Evolutionary conservation across 2,113 vertebrate genomes (phyloP).

Genomic region (Ammodytes marinus): DNA sequence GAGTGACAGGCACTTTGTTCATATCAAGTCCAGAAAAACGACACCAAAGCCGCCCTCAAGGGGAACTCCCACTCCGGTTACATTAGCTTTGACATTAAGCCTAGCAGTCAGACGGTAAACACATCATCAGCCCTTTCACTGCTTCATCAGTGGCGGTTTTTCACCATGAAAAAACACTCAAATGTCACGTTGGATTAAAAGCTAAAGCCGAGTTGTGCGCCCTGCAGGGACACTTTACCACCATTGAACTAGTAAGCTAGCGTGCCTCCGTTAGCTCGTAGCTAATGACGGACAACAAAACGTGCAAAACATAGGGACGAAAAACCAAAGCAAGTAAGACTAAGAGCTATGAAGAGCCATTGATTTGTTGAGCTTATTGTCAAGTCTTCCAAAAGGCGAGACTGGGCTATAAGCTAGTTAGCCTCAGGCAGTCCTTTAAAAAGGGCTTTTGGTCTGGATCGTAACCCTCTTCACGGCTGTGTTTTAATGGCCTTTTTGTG

Average conservation of each 20-base stretch:
- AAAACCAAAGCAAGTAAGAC: background rate
- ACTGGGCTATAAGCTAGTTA: background rate
- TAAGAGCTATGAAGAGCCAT: background rate
- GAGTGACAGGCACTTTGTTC: constrained; percentile 75
- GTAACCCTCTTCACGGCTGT: constrained; percentile 30
- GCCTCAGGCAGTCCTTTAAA: constrained; percentile 55
- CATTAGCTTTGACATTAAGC: constrained; percentile 57
- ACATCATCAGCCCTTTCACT: constrained; percentile 48
- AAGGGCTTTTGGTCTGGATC: constrained; percentile 30
- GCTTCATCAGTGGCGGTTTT: background rate
- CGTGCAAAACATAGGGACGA: background rate
- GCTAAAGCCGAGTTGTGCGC: constrained; percentile 6
- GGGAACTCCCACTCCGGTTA: constrained; percentile 75
- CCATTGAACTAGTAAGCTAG: background rate
- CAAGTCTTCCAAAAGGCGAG: constrained; percentile 10
- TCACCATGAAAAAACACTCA: constrained; percentile 4
- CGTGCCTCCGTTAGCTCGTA: constrained; percentile 15
- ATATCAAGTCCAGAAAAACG: constrained; percentile 56
- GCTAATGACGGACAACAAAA: constrained; percentile 21
- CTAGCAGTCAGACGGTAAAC: constrained; percentile 37
- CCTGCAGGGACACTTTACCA: background rate
- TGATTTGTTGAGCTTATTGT: constrained; percentile 2
- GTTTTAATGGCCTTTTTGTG: constrained; percentile 57
- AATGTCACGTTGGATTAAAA: constrained; percentile 45
- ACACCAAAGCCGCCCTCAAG: constrained; percentile 65